Conservation (phyloP, 1,140 invertebrate genomes). For the Saccostrea cuccullata region DNA sequence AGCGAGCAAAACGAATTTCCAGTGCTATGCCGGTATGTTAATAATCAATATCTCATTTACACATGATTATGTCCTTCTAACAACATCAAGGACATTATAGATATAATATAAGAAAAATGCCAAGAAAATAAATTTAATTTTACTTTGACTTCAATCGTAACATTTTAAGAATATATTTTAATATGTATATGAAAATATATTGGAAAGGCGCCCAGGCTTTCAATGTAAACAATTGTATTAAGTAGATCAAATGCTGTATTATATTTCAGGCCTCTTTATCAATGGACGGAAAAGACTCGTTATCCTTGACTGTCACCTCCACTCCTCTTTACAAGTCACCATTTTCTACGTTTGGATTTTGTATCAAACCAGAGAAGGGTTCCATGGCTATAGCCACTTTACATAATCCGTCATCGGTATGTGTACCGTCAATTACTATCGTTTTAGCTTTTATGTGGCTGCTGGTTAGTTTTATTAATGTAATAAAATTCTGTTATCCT, state of each 20-base stretch:
- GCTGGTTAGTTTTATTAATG: too few species aligned
- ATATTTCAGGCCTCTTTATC: neutral
- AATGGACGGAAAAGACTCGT: constrained; percentile 3
- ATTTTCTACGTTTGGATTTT: constrained; percentile 3
- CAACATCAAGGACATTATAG: too few species aligned
- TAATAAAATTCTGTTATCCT: too few species aligned
- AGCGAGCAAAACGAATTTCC: neutral
- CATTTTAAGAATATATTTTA: too few species aligned
- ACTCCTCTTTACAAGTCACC: neutral
- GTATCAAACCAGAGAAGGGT: neutral
- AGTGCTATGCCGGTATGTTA: constrained; percentile 9
- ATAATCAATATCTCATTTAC: neutral
- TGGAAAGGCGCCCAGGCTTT: too few species aligned
- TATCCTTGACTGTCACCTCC: neutral
- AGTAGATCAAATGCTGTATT: neutral
- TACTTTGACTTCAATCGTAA: too few species aligned
- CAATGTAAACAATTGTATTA: too few species aligned
- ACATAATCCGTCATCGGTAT: neutral
- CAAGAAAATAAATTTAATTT: too few species aligned
- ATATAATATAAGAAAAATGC: too few species aligned
- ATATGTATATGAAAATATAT: too few species aligned
- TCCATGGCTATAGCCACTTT: constrained; percentile 22
- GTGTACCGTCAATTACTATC: neutral
- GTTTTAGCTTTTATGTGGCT: too few species aligned
- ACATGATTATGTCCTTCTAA: too few species aligned